Evolutionary conservation across 2,113 vertebrate genomes (phyloP).

Genomic region (Australoheros scitulus): DNA sequence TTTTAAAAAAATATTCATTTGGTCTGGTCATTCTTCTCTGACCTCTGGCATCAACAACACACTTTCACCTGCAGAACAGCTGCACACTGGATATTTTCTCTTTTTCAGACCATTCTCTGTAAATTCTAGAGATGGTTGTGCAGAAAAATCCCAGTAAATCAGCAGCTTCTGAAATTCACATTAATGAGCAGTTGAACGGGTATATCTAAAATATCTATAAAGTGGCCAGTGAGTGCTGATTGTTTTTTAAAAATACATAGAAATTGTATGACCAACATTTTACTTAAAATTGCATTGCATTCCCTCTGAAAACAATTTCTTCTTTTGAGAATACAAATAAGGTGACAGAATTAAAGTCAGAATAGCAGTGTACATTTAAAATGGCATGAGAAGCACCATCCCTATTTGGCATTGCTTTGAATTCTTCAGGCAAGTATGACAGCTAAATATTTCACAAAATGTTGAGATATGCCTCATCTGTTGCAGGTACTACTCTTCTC

Average conservation of each 20-base stretch:
- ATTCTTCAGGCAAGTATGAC: conserved; percentile 12
- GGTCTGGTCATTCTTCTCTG: background rate
- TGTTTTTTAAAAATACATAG: conserved; percentile 23
- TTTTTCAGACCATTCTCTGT: background rate
- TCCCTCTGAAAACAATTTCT: background rate
- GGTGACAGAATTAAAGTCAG: conserved; percentile 27
- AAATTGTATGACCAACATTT: conserved; percentile 45
- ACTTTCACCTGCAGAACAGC: background rate
- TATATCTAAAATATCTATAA: background rate
- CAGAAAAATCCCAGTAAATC: background rate
- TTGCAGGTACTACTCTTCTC: background rate
- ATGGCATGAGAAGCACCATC: conserved; percentile 17
- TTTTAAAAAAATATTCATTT: background rate
- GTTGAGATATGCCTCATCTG: background rate
- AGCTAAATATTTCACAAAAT: background rate
- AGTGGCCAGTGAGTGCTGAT: background rate
- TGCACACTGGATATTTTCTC: too few species aligned
- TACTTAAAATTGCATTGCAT: conserved; percentile 54
- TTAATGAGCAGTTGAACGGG: background rate
- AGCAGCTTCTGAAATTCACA: background rate
- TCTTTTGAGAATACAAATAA: conserved; percentile 39
- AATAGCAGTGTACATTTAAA: conserved; percentile 17
- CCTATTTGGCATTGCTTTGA: conserved; percentile 45
- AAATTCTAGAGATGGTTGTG: too few species aligned
- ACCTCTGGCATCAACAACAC: background rate